Conservation (phyloP, 2,888 invertebrate species). For the Xestia ashworthii region DNA sequence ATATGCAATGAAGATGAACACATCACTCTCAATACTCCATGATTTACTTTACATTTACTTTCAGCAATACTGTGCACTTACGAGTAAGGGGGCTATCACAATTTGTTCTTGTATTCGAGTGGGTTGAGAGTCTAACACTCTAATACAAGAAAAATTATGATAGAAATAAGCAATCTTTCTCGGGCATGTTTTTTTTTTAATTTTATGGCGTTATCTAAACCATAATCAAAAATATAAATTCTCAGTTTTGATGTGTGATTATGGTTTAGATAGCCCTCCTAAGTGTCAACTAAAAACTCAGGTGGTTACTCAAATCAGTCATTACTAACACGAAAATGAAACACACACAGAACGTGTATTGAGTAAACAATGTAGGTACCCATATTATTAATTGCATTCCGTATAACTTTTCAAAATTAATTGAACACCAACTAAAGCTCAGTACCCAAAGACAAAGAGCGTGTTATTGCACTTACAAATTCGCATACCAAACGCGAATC, state of each 20-base stretch:
- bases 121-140: too few relatives aligned
- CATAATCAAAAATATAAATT: too few relatives aligned
- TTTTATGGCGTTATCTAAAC: too few relatives aligned
- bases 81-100: too few relatives aligned
- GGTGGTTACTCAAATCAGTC: background rate
- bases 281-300: background rate
- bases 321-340: background rate
- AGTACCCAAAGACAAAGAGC: constrained; percentile 51
- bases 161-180: too few relatives aligned
- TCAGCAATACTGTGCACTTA: background rate
- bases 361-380: background rate
- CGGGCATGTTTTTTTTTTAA: too few relatives aligned
- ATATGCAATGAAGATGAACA: background rate
- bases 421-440: constrained; percentile 10
- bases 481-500: constrained; percentile 53
- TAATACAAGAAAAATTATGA: too few relatives aligned
- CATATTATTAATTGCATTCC: constrained; percentile 3
- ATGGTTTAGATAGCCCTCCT: too few relatives aligned
- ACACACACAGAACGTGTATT: background rate
- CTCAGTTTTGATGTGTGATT: too few relatives aligned
- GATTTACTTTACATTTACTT: background rate
- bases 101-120: too few relatives aligned
- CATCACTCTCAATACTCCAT: background rate
- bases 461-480: constrained; percentile 43
- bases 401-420: constrained; percentile 9